A percentile compares a stretch with the other conserved stretches of the same genome.
Evolutionary conservation across 2,797 vertebrate species (phyloP).

Genomic region (Gymnocypris eckloni): DNA sequence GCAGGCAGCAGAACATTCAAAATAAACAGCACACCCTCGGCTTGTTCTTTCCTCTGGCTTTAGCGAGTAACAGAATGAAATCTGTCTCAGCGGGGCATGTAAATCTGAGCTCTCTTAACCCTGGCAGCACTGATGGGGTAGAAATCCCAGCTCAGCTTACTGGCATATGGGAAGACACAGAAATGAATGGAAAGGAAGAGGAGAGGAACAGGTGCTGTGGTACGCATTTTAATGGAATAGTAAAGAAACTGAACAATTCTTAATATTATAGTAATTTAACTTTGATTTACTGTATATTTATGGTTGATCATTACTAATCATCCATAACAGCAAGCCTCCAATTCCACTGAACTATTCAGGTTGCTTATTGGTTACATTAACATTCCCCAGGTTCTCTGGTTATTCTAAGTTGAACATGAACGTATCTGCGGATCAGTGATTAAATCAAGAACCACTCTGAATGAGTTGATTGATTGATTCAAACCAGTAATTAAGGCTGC

Average conservation of each 20-base stretch:
- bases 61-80: constrained; percentile 37
- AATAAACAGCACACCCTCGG: constrained; percentile 35
- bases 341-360: not conserved
- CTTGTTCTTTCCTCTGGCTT: not conserved
- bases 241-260: not conserved
- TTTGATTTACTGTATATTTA: not conserved
- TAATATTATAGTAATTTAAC: not conserved
- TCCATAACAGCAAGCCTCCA: not conserved
- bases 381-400: constrained; percentile 1
- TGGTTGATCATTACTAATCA: not conserved
- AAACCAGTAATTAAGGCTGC: not conserved
- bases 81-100: constrained; percentile 15
- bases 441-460: not conserved
- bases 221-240: constrained; percentile 2
- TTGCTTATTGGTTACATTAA: not conserved
- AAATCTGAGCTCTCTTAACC: constrained; percentile 46
- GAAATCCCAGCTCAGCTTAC: constrained; percentile 60
- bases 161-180: constrained; percentile 1
- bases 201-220: constrained; percentile 19
- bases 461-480: not conserved
- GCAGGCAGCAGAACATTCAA: constrained; percentile 1
- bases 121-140: constrained; percentile 50
- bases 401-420: not conserved
- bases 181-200: constrained; percentile 17
- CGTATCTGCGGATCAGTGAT: not conserved